Evolutionary conservation across 2,113 vertebrate species (phyloP).

Genomic region (Colistium nudipinnis): DNA sequence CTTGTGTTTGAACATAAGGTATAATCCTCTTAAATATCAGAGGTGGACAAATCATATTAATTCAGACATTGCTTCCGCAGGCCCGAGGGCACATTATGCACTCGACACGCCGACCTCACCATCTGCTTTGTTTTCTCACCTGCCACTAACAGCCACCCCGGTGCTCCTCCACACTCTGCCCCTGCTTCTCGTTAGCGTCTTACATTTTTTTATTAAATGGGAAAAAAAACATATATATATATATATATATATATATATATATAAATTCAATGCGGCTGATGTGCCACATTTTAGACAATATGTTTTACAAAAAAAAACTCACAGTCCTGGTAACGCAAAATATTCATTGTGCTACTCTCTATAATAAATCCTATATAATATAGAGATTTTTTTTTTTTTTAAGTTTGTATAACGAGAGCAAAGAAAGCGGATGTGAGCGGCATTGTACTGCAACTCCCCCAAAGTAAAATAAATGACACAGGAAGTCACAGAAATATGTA

Average conservation of each 20-base stretch:
- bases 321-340: too few relatives aligned
- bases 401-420: too few relatives aligned
- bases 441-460: too few relatives aligned
- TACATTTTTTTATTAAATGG: background rate
- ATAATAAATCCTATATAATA: too few relatives aligned
- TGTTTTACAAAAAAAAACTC: too few relatives aligned
- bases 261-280: too few relatives aligned
- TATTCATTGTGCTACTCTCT: too few relatives aligned
- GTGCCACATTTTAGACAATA: too few relatives aligned
- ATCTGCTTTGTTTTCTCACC: conserved; percentile 78
- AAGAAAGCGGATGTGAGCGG: too few relatives aligned
- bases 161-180: conserved; percentile 11
- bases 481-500: too few relatives aligned
- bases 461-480: too few relatives aligned
- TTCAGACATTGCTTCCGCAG: conserved; percentile 73
- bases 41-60: conserved; percentile 83
- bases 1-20: conserved; percentile 80
- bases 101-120: conserved; percentile 65
- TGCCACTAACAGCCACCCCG: conserved; percentile 47
- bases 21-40: conserved; percentile 86
- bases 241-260: background rate
- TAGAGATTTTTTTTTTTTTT: too few relatives aligned
- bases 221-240: background rate
- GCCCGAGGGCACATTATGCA: conserved; percentile 68
- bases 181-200: background rate